These are phyloP conservation scores for Holotrichia oblita DNA, from an alignment of 1,140 invertebrate species.

Conservation along the genomic window DNA sequence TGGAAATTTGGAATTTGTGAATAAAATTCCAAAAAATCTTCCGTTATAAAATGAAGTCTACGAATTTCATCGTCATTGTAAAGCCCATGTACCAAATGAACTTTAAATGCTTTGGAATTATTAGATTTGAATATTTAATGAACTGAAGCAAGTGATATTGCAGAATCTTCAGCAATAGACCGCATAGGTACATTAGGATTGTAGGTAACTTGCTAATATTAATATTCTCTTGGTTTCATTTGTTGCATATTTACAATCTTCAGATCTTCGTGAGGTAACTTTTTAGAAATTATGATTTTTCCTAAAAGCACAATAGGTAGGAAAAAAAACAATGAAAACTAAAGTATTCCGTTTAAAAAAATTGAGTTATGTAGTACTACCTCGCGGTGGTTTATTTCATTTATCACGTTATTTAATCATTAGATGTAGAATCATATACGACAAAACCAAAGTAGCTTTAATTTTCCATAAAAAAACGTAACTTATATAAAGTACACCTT, in stretches of 20 bases:
- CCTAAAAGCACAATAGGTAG: too few species aligned
- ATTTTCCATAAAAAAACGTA: too few species aligned
- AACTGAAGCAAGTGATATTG: not conserved
- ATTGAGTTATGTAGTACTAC: not conserved
- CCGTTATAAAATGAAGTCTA: not conserved
- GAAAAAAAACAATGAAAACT: not conserved
- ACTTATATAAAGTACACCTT: too few species aligned
- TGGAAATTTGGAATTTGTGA: too few species aligned
- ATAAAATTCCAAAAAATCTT: too few species aligned
- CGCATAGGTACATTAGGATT: too few species aligned
- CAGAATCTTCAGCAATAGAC: too few species aligned
- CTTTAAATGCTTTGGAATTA: not conserved
- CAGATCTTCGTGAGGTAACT: slow-evolving; percentile 19
- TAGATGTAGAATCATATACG: too few species aligned
- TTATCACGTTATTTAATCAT: too few species aligned
- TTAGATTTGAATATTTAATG: not conserved
- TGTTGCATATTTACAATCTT: not conserved
- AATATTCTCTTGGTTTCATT: not conserved
- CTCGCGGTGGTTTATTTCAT: not conserved
- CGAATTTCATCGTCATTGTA: too few species aligned
- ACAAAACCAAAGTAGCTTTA: too few species aligned
- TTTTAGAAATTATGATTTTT: too few species aligned
- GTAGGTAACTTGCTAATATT: not conserved
- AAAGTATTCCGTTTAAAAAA: not conserved
- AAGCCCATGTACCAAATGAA: slow-evolving; percentile 10